phyloP scores from a whole-genome alignment of 2,113 vertebrate species.

The Tragelaphus buxtoni region DNA sequence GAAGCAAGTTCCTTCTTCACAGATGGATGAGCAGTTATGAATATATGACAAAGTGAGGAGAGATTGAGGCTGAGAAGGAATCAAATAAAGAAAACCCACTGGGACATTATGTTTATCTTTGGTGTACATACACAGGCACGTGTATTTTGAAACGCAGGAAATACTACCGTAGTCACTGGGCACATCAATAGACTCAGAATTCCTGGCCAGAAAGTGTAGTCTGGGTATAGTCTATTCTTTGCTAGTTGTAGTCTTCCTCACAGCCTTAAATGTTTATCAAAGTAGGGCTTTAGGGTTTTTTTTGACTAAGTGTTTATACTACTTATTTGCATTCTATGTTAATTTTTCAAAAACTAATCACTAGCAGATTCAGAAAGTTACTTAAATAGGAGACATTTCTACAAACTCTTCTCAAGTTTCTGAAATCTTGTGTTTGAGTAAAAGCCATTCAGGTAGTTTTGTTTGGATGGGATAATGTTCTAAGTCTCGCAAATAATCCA shows the following conservation, averaged over 20 bases:
- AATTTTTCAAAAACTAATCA: neutral
- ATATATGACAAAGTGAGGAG: neutral
- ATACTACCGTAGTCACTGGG: neutral
- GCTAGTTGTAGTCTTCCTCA: neutral
- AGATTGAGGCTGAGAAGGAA: neutral
- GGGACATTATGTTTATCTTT: neutral
- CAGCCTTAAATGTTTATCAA: neutral
- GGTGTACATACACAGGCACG: neutral
- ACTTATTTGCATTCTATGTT: neutral
- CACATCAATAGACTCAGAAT: neutral
- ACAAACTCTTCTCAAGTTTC: constrained; percentile 13
- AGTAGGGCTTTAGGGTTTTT: neutral
- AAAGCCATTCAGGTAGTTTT: neutral
- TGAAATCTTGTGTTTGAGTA: neutral
- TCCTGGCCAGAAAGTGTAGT: neutral
- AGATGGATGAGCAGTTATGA: neutral
- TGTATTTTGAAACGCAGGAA: neutral
- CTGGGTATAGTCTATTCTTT: neutral
- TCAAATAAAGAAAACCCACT: neutral
- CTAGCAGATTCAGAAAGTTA: neutral
- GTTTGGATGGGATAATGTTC: constrained; percentile 6
- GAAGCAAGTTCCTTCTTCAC: neutral
- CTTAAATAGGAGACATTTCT: neutral
- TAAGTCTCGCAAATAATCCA: neutral
- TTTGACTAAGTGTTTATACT: neutral